These are phyloP conservation scores for Laticauda laticaudata DNA, from an alignment of 2,113 vertebrate species.

Conservation along the genomic window DNA sequence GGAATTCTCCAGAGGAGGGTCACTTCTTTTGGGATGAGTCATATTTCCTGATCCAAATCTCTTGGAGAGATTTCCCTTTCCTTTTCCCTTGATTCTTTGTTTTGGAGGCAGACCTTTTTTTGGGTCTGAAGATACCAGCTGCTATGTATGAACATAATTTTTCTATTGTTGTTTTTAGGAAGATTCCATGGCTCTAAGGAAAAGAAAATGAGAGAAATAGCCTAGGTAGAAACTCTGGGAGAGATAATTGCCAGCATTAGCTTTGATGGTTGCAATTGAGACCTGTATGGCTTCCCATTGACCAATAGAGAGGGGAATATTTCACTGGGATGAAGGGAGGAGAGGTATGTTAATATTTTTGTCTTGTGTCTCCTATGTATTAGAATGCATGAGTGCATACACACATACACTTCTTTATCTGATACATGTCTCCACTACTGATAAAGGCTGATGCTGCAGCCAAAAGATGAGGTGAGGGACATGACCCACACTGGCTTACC, in stretches of 20 bases:
- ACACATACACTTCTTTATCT: not conserved
- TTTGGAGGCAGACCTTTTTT: not conserved
- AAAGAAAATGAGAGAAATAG: not conserved
- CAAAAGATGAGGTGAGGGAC: too few relatives aligned
- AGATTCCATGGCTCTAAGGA: not conserved
- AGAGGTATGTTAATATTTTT: not conserved
- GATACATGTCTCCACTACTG: not conserved
- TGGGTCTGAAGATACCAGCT: not conserved
- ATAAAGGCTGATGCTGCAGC: not conserved
- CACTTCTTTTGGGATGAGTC: not conserved
- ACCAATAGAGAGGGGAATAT: not conserved
- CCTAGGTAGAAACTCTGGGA: not conserved
- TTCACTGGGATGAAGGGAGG: not conserved
- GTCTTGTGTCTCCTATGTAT: not conserved
- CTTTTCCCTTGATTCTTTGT: not conserved
- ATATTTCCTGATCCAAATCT: not conserved
- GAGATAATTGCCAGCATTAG: not conserved
- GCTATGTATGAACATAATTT: not conserved
- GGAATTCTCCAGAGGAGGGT: not conserved
- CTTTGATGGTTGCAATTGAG: not conserved
- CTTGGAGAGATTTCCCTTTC: not conserved
- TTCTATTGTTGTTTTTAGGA: not conserved
- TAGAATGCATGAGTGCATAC: not conserved
- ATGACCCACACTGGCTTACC: too few relatives aligned
- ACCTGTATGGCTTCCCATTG: not conserved